Percentiles rank a stretch among this genome's conserved stretches.
Conservation (phyloP, 1,140 invertebrate genomes). For the Drosophila triauraria region DNA sequence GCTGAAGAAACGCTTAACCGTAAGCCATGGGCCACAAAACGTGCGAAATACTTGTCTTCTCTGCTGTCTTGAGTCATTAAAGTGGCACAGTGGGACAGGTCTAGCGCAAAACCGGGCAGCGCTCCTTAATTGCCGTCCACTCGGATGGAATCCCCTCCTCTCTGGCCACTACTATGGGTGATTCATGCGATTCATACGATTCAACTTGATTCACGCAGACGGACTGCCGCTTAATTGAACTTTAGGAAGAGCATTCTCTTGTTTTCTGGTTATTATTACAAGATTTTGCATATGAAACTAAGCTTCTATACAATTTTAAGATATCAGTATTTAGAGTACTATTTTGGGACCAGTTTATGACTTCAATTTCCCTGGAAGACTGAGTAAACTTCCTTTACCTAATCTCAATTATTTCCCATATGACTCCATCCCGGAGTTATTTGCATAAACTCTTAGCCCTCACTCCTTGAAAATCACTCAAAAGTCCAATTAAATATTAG, state of each 20-base stretch:
- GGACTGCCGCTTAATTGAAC: conserved; percentile 45
- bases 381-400: not conserved
- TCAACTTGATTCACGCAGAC: conserved; percentile 43
- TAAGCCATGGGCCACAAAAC: conserved; percentile 53
- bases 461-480: not conserved
- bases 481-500: conserved; percentile 34
- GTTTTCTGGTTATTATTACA: not conserved
- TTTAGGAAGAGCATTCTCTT: conserved; percentile 11
- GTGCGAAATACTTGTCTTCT: conserved; percentile 53
- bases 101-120: conserved; percentile 25
- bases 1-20: conserved; percentile 55
- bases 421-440: not conserved
- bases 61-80: conserved; percentile 65
- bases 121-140: conserved; percentile 30
- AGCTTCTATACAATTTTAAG: not conserved
- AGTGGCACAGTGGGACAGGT: conserved; percentile 57
- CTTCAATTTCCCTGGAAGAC: not conserved
- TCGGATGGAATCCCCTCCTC: conserved; percentile 1
- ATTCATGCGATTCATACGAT: conserved; percentile 36
- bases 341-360: not conserved
- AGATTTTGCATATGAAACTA: not conserved
- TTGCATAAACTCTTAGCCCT: not conserved
- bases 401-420: not conserved
- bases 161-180: conserved; percentile 15
- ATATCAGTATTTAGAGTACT: not conserved